These are phyloP conservation scores for Solea senegalensis DNA, from an alignment of 2,113 vertebrate species.

Conservation along the genomic window DNA sequence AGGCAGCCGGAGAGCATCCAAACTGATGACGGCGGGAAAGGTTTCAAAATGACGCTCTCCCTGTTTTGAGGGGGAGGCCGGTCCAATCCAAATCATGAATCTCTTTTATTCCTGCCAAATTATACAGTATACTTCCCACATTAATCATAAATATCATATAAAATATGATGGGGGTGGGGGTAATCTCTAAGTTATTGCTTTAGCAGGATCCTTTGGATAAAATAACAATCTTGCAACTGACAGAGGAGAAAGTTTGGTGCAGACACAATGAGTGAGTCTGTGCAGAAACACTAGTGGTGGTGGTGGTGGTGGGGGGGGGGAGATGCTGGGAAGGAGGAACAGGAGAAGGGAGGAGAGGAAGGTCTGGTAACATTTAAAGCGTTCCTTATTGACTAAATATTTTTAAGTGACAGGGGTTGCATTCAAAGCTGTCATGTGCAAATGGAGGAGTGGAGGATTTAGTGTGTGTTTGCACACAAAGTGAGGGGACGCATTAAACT, in stretches of 20 bases:
- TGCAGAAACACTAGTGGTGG: neutral
- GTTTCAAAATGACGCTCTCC: conserved; percentile 28
- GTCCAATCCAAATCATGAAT: conserved; percentile 19
- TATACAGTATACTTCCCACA: conserved; percentile 2
- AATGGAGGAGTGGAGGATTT: conserved; percentile 26
- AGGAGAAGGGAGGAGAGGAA: conserved; percentile 3
- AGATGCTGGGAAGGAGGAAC: conserved; percentile 9
- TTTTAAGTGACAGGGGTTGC: conserved; percentile 26
- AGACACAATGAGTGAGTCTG: conserved; percentile 11
- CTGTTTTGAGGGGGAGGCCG: conserved; percentile 2
- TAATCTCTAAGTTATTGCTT: neutral
- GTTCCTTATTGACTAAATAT: conserved; percentile 24
- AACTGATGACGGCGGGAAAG: conserved; percentile 11
- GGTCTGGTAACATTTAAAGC: conserved; percentile 44
- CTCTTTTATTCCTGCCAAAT: conserved; percentile 7
- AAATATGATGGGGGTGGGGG: neutral
- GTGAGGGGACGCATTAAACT: conserved; percentile 5
- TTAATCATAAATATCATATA: conserved; percentile 3
- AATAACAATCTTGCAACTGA: neutral
- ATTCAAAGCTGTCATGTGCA: conserved; percentile 36
- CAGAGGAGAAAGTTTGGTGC: conserved; percentile 2
- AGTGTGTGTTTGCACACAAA: conserved; percentile 19
- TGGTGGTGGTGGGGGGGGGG: neutral
- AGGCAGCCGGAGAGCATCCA: conserved; percentile 23
- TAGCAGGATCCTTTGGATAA: neutral